Conservation (phyloP, 2,113 vertebrate genomes). For the Casuarius casuarius region DNA sequence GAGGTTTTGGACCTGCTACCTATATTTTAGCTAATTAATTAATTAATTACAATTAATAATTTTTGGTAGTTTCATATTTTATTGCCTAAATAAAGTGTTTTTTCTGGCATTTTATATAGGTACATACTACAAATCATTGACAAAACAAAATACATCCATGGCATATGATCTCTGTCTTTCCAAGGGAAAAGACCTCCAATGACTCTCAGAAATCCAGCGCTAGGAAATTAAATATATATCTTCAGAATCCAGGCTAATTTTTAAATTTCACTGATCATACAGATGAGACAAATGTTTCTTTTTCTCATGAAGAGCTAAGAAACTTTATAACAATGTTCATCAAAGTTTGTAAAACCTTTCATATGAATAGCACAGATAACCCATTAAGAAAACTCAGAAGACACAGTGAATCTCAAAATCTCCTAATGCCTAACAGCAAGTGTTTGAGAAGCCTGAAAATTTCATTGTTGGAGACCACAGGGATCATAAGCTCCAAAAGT, state of each 20-base stretch:
- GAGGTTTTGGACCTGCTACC: neutral
- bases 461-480: neutral
- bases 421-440: neutral
- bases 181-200: neutral
- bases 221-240: neutral
- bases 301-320: neutral
- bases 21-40: neutral
- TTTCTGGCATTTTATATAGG: neutral
- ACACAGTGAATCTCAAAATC: neutral
- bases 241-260: neutral
- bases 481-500: neutral
- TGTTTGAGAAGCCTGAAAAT: neutral
- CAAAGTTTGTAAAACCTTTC: neutral
- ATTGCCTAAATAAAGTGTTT: neutral
- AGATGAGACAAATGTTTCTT: neutral
- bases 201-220: neutral
- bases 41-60: neutral
- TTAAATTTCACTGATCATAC: neutral
- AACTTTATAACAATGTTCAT: neutral
- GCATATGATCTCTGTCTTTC: neutral
- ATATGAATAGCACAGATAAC: neutral
- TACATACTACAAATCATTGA: neutral
- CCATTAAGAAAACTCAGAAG: neutral
- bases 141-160: neutral
- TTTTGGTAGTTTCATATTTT: neutral